Percentiles rank a stretch among this genome's conserved stretches.
phyloP scores from a whole-genome alignment of 2,113 vertebrate genomes.

The Mellivora capensis region DNA sequence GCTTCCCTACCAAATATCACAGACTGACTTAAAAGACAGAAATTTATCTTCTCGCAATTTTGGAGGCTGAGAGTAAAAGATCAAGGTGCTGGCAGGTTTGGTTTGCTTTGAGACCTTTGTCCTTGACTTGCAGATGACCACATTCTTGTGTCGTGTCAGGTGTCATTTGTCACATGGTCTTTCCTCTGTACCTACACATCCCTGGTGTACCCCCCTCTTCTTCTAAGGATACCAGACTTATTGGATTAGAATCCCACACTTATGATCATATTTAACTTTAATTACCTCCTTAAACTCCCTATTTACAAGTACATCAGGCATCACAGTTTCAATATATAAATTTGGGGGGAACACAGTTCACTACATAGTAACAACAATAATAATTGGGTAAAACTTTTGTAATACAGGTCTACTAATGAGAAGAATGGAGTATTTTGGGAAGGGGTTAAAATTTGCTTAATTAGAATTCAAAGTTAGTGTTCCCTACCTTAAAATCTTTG shows the following conservation, averaged over 20 bases:
- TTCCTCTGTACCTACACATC: not conserved
- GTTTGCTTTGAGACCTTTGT: not conserved
- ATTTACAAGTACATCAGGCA: not conserved
- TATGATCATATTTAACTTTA: not conserved
- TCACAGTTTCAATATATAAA: not conserved
- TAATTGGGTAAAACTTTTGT: not conserved
- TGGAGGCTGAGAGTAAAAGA: too few relatives aligned
- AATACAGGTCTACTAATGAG: not conserved
- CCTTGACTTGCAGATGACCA: not conserved
- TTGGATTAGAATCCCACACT: not conserved
- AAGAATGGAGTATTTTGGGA: not conserved
- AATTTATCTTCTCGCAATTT: not conserved
- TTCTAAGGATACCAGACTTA: not conserved
- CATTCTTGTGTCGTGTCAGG: not conserved
- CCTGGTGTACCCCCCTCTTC: not conserved
- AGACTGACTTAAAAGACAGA: not conserved
- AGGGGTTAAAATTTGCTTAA: not conserved
- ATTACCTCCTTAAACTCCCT: not conserved
- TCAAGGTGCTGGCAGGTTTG: not conserved
- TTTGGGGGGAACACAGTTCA: not conserved
- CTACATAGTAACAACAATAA: not conserved
- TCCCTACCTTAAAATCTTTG: not conserved
- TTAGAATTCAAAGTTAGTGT: not conserved
- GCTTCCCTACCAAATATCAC: not conserved
- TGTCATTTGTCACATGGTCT: not conserved